A percentile compares a stretch with the other conserved stretches of the same genome.
Conservation (phyloP, 2,888 invertebrate species). For the Carpatolechia fugitivella region DNA sequence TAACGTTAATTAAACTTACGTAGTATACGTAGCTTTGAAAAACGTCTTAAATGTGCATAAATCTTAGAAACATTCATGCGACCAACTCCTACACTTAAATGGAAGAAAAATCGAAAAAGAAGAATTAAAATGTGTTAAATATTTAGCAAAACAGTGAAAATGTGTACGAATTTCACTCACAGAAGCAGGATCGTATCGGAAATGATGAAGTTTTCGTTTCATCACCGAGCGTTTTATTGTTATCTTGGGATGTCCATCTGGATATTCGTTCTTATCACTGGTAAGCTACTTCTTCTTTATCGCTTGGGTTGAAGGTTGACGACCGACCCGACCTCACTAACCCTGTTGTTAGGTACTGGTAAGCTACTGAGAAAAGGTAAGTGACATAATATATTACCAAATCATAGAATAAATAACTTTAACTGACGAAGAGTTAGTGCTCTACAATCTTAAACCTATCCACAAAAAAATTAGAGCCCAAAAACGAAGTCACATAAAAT, state of each 20-base stretch:
- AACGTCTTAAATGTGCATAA: background rate
- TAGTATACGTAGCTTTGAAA: background rate
- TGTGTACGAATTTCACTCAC: conserved; percentile 24
- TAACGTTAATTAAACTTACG: too few species aligned
- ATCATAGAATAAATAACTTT: too few species aligned
- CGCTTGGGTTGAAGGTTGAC: too few species aligned
- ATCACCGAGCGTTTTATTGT: conserved; percentile 89
- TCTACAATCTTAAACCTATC: too few species aligned
- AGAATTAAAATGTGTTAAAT: background rate
- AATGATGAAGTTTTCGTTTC: conserved; percentile 76
- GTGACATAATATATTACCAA: too few species aligned
- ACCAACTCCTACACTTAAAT: background rate
- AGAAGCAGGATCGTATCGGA: conserved; percentile 49
- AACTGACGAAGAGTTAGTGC: too few species aligned
- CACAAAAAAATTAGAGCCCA: too few species aligned
- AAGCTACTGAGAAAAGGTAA: too few species aligned
- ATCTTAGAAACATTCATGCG: background rate
- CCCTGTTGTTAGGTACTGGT: too few species aligned
- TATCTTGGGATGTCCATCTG: conserved; percentile 89
- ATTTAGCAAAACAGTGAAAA: background rate
- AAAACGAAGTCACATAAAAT: too few species aligned
- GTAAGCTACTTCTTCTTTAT: conserved; percentile 49
- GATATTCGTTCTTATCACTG: conserved; percentile 89
- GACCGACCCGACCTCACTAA: too few species aligned
- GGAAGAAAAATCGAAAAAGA: background rate